A percentile compares a stretch with the other conserved stretches of the same genome.
phyloP scores from a whole-genome alignment of 2,113 vertebrate species.

The Lynx canadensis region DNA sequence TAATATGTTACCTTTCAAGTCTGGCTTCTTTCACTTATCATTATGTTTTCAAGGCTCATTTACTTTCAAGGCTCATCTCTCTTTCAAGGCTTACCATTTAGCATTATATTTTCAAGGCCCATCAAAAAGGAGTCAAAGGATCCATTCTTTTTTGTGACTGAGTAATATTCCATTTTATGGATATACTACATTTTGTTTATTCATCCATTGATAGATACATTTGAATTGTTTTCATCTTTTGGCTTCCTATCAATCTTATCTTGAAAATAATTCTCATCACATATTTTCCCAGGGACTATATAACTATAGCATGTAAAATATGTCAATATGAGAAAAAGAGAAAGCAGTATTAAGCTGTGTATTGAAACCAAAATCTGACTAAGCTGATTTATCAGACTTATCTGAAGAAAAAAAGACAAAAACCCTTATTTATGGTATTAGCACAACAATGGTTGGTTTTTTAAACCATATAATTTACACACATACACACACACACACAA shows the following conservation, averaged over 20 bases:
- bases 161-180: background rate
- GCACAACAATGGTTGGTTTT: background rate
- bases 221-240: background rate
- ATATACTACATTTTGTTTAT: background rate
- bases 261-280: background rate
- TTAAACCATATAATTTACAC: background rate
- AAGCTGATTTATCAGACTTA: background rate
- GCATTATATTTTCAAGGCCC: background rate
- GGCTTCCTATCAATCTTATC: background rate
- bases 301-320: background rate
- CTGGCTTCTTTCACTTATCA: background rate
- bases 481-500: background rate
- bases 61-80: background rate
- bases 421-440: background rate
- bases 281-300: background rate
- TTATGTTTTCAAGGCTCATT: background rate
- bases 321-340: background rate
- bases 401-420: background rate
- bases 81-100: background rate
- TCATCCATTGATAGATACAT: background rate
- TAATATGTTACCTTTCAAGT: background rate
- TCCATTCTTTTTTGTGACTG: background rate
- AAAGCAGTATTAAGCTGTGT: background rate
- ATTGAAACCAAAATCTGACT: background rate
- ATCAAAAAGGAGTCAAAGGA: background rate